These are phyloP conservation scores for Agrilus mali DNA, from an alignment of 2,888 invertebrate species.

Conservation along the genomic window DNA sequence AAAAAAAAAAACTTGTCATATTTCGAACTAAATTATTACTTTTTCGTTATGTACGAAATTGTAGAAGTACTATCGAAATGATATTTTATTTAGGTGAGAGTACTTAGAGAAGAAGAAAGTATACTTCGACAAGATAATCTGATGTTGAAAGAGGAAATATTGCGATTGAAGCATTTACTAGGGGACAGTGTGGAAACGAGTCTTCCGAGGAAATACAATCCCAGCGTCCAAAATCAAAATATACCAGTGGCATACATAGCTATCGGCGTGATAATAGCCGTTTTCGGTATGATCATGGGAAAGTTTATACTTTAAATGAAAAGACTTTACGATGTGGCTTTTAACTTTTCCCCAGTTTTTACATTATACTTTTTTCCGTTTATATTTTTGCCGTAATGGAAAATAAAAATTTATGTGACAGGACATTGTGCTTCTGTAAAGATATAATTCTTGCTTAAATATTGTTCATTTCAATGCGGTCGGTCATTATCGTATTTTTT, in stretches of 20 bases:
- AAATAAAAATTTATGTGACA: not conserved
- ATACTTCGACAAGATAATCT: constrained; percentile 75
- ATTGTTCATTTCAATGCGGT: no score
- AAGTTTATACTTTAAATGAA: constrained; percentile 66
- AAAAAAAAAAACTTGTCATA: no score
- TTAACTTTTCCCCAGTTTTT: constrained; percentile 23
- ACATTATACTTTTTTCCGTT: constrained; percentile 27
- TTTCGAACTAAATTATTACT: no score
- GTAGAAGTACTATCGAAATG: not conserved
- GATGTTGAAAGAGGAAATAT: constrained; percentile 63
- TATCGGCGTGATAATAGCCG: constrained; percentile 52
- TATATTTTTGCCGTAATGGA: constrained; percentile 3
- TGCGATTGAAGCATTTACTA: constrained; percentile 43
- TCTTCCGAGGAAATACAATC: constrained; percentile 40
- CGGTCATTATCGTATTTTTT: no score
- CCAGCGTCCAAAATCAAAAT: constrained; percentile 42
- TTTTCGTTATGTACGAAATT: not conserved
- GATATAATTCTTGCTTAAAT: no score
- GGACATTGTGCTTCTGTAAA: not conserved
- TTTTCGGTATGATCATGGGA: constrained; percentile 65
- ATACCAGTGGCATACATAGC: constrained; percentile 50
- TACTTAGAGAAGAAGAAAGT: constrained; percentile 66
- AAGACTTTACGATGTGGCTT: constrained; percentile 17
- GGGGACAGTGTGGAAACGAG: constrained; percentile 26
- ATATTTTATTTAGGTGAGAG: constrained; percentile 43